Evolutionary conservation across 2,797 vertebrate genomes (phyloP).

Genomic region (Mormyrops attenuatus): DNA sequence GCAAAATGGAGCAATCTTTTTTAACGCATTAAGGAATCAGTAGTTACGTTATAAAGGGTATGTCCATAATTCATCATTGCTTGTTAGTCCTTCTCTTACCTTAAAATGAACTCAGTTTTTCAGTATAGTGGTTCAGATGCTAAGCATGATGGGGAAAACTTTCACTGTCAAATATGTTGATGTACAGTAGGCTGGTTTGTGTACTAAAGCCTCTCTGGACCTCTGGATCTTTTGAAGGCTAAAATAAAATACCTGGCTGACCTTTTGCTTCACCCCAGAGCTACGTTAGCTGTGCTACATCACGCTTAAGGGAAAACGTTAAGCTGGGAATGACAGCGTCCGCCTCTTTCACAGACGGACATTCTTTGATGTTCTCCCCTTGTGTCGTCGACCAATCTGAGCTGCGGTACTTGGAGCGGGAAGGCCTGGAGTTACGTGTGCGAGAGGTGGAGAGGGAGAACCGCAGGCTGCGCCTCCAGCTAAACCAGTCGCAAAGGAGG

Average conservation of each 20-base stretch:
- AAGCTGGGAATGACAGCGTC: background rate
- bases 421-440: slow-evolving; percentile 43
- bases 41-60: background rate
- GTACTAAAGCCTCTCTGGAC: background rate
- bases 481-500: slow-evolving; percentile 28
- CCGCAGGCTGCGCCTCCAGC: slow-evolving; percentile 46
- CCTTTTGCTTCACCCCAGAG: background rate
- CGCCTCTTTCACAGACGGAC: slow-evolving; percentile 9
- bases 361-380: slow-evolving; percentile 5
- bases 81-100: background rate
- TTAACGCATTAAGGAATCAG: background rate
- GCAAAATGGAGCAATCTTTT: background rate
- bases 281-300: background rate
- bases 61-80: background rate
- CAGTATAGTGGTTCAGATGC: background rate
- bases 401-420: slow-evolving; percentile 36
- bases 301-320: background rate
- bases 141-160: background rate
- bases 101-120: background rate
- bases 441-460: slow-evolving; percentile 49
- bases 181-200: background rate
- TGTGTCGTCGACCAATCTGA: slow-evolving; percentile 31
- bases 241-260: background rate
- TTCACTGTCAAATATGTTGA: background rate
- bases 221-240: background rate